These are phyloP conservation scores for Xiphophorus hellerii DNA, from an alignment of 2,113 vertebrate genomes.

Conservation along the genomic window DNA sequence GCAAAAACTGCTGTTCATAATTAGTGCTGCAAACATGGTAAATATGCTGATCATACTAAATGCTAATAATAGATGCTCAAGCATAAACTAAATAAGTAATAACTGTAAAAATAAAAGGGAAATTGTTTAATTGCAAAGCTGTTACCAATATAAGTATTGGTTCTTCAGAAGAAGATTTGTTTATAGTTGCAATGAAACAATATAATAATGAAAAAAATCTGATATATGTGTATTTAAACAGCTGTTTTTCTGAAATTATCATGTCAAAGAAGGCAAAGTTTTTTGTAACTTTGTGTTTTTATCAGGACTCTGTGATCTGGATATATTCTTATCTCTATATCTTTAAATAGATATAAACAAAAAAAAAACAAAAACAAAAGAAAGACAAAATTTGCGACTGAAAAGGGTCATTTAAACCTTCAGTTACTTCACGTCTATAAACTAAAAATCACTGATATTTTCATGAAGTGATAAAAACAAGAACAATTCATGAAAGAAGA, in stretches of 20 bases:
- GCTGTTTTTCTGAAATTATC: not conserved
- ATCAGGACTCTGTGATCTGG: not conserved
- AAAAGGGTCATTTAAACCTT: not conserved
- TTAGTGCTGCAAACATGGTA: not conserved
- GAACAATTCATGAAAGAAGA: not conserved
- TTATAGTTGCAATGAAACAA: no score
- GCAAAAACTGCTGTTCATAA: not conserved
- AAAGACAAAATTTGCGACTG: no score
- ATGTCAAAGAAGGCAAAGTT: not conserved
- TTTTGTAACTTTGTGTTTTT: not conserved
- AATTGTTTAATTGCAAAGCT: no score
- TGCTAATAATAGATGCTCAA: not conserved
- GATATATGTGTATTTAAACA: not conserved
- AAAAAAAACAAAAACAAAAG: no score
- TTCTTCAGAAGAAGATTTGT: no score
- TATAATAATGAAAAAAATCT: not conserved
- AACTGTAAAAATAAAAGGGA: no score
- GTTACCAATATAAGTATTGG: no score
- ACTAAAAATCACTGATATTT: not conserved
- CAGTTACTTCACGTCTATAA: not conserved
- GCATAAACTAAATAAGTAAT: no score
- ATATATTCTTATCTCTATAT: no score
- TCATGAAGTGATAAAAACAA: not conserved
- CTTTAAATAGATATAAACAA: no score
- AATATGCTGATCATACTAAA: not conserved